These are phyloP conservation scores for Drosophila merina DNA, from an alignment of 2,888 invertebrate species.

Conservation along the genomic window DNA sequence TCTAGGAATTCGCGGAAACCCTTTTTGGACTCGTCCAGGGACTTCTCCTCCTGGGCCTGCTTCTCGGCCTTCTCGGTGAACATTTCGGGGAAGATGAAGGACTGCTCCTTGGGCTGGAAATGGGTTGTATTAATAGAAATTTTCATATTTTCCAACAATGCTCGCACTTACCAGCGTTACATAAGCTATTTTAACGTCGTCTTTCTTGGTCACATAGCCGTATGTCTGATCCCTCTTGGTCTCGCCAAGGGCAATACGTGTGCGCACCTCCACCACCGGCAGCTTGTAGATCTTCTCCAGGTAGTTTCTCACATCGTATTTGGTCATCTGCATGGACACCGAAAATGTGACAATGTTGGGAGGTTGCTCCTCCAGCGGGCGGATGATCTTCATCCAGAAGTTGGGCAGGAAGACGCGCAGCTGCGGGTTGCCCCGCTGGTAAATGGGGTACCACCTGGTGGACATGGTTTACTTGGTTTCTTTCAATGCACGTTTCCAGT, in stretches of 20 bases:
- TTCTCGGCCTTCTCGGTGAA: slow-evolving; percentile 85
- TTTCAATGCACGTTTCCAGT: slow-evolving; percentile 10
- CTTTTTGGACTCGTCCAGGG: slow-evolving; percentile 87
- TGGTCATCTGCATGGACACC: slow-evolving; percentile 97
- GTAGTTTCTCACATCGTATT: slow-evolving; percentile 94
- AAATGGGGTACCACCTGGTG: slow-evolving; percentile 91
- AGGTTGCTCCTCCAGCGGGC: slow-evolving; percentile 88
- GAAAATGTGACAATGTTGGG: slow-evolving; percentile 94
- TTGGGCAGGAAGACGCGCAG: slow-evolving; percentile 96
- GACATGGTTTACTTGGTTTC: slow-evolving; percentile 72
- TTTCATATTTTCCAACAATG: not conserved
- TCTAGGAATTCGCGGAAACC: slow-evolving; percentile 86
- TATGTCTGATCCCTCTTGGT: slow-evolving; percentile 86
- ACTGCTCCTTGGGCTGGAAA: slow-evolving; percentile 88
- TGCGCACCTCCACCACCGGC: slow-evolving; percentile 90
- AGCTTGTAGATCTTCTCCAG: slow-evolving; percentile 97
- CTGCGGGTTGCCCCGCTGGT: slow-evolving; percentile 97
- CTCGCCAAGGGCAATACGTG: slow-evolving; percentile 89
- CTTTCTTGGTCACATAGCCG: slow-evolving; percentile 91
- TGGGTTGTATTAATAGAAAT: not conserved
- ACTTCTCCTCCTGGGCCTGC: slow-evolving; percentile 87
- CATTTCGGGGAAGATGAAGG: slow-evolving; percentile 91
- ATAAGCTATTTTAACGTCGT: slow-evolving; percentile 92
- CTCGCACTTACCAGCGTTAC: slow-evolving; percentile 88
- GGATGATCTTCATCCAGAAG: slow-evolving; percentile 97